Conservation (phyloP, 1,140 invertebrate genomes). For the Psilanteris sp. region DNA sequence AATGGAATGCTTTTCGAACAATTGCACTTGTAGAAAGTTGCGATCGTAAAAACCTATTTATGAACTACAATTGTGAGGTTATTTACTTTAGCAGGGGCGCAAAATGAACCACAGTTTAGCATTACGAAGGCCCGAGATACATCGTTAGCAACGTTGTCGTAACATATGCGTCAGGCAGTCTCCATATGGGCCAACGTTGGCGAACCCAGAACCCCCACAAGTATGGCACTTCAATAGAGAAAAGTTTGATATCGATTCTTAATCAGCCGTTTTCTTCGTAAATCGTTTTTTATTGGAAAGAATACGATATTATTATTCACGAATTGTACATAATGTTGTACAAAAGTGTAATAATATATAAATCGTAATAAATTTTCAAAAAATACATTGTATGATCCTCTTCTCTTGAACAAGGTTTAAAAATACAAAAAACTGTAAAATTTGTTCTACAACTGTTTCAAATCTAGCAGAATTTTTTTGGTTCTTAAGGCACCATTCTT, state of each 20-base stretch:
- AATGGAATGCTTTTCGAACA: slow-evolving; percentile 30
- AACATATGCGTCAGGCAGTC: slow-evolving; percentile 80
- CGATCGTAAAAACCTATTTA: slow-evolving; percentile 73
- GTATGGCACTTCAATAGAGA: slow-evolving; percentile 62
- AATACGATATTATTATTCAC: too few relatives aligned
- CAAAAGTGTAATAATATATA: too few relatives aligned
- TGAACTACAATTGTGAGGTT: slow-evolving; percentile 76
- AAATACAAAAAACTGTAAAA: too few relatives aligned
- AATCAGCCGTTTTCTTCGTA: slow-evolving; percentile 69
- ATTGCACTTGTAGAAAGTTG: slow-evolving; percentile 49
- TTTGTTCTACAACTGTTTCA: too few relatives aligned
- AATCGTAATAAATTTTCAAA: too few relatives aligned
- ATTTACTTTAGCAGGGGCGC: slow-evolving; percentile 75
- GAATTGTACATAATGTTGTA: too few relatives aligned
- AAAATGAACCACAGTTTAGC: slow-evolving; percentile 78
- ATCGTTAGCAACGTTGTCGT: slow-evolving; percentile 79
- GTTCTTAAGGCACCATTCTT: too few relatives aligned
- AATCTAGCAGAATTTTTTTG: too few relatives aligned
- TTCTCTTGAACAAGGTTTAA: too few relatives aligned
- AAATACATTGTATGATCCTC: too few relatives aligned
- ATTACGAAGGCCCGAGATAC: slow-evolving; percentile 76
- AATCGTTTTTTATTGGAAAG: slow-evolving; percentile 47
- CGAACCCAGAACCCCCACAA: slow-evolving; percentile 68
- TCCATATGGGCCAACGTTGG: slow-evolving; percentile 78
- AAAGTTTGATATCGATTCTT: slow-evolving; percentile 71